A percentile compares a stretch with the other conserved stretches of the same genome.
These are phyloP conservation scores for Anticlea derivata DNA, from an alignment of 2,888 invertebrate species.

Conservation along the genomic window DNA sequence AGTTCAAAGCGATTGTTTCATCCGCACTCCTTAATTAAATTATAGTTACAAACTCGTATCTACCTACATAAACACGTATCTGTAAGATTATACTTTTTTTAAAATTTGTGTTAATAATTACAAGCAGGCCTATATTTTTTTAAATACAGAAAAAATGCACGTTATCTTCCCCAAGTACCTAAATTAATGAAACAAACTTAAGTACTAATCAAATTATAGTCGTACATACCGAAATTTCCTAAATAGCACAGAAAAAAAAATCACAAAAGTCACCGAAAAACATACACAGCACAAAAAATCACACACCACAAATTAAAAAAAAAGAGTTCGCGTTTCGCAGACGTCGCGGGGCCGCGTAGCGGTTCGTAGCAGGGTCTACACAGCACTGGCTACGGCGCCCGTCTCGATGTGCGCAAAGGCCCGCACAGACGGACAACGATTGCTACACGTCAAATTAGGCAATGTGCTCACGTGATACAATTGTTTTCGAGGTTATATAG, in stretches of 20 bases:
- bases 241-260: conserved; percentile 6
- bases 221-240: conserved; percentile 2
- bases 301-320: conserved; percentile 14
- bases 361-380: conserved; percentile 54
- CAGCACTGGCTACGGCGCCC: conserved; percentile 55
- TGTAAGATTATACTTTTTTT: too few relatives aligned
- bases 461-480: conserved; percentile 8
- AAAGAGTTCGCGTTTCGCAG: conserved; percentile 50
- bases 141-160: too few relatives aligned
- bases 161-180: too few relatives aligned
- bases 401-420: conserved; percentile 54
- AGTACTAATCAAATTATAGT: not conserved
- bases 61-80: too few relatives aligned
- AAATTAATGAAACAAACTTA: not conserved
- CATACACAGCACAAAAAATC: conserved; percentile 14
- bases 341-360: conserved; percentile 47
- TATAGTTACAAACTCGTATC: too few relatives aligned
- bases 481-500: not conserved
- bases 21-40: too few relatives aligned
- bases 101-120: too few relatives aligned
- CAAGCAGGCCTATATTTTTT: too few relatives aligned
- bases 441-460: conserved; percentile 5
- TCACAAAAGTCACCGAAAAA: conserved; percentile 15
- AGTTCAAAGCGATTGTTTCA: too few relatives aligned
- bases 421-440: conserved; percentile 37